A percentile compares a stretch with the other conserved stretches of the same genome.
Conservation (phyloP, 2,113 vertebrate species). For the Eleginops maclovinus region DNA sequence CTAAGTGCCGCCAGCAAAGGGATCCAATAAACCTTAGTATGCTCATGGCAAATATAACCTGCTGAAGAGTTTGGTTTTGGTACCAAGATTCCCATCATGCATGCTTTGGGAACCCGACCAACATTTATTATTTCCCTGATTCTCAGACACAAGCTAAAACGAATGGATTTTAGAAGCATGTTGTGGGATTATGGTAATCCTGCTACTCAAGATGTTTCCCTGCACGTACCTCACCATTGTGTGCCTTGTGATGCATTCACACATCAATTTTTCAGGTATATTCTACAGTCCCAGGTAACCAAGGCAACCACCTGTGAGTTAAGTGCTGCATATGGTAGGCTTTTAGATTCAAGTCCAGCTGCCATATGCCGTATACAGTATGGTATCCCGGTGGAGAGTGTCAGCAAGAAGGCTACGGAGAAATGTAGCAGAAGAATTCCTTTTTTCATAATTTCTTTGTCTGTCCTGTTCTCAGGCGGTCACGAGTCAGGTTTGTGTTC, state of each 20-base stretch:
- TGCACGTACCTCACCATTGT: neutral
- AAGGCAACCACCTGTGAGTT: slow-evolving; percentile 43
- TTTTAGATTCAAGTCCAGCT: slow-evolving; percentile 30
- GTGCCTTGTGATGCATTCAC: slow-evolving; percentile 7
- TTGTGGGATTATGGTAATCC: slow-evolving; percentile 10
- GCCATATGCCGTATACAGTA: slow-evolving; percentile 9
- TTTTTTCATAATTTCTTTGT: neutral
- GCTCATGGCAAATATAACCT: neutral
- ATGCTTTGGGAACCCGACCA: neutral
- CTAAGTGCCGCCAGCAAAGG: slow-evolving; percentile 1
- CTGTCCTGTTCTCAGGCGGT: neutral
- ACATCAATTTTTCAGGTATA: slow-evolving; percentile 21
- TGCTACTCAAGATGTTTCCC: neutral
- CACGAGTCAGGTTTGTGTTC: slow-evolving; percentile 26
- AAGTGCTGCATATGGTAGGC: slow-evolving; percentile 19
- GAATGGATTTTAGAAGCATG: neutral
- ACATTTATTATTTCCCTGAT: neutral
- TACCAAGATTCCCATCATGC: neutral
- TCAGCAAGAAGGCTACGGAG: neutral
- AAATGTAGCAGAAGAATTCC: neutral
- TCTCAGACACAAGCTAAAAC: slow-evolving; percentile 1
- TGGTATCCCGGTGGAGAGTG: neutral
- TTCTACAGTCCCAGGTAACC: slow-evolving; percentile 27
- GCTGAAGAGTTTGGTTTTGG: neutral
- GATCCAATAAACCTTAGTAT: neutral